These are phyloP conservation scores for Aepyceros melampus DNA, from an alignment of 2,113 vertebrate genomes.

Conservation along the genomic window DNA sequence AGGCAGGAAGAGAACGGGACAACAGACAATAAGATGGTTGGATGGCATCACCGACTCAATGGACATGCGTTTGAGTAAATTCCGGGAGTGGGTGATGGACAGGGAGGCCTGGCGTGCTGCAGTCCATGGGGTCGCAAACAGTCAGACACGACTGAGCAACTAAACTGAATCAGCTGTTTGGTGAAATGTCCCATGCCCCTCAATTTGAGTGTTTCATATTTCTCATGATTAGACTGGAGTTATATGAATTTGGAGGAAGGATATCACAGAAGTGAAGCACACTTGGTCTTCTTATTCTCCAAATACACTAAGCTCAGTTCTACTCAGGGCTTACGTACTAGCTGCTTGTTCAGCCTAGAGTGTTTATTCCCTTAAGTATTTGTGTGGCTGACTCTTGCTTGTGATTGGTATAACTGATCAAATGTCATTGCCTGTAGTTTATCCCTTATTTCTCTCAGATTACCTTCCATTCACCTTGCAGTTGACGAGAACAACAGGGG, in stretches of 20 bases:
- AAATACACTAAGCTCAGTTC: not conserved
- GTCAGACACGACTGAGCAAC: not conserved
- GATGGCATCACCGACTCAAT: not conserved
- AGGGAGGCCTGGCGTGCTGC: not conserved
- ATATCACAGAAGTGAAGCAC: not conserved
- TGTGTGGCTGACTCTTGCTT: not conserved
- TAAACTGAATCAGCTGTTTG: not conserved
- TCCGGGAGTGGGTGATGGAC: not conserved
- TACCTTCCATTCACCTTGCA: not conserved
- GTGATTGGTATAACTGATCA: not conserved
- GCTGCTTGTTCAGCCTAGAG: not conserved
- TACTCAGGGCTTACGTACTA: not conserved
- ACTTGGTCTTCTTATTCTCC: not conserved
- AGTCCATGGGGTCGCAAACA: not conserved
- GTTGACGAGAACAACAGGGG: not conserved
- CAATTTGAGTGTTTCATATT: not conserved
- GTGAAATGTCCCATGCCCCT: not conserved
- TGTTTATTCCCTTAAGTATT: not conserved
- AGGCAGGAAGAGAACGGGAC: not conserved
- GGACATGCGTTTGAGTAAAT: not conserved
- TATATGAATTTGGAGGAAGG: not conserved
- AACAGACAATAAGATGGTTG: accelerated
- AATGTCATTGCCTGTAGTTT: not conserved
- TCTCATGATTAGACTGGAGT: not conserved
- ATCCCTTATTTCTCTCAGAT: not conserved